Base-by-base conservation (phyloP, 2,113 vertebrate species). In the Cnemophilus loriae region DNA sequence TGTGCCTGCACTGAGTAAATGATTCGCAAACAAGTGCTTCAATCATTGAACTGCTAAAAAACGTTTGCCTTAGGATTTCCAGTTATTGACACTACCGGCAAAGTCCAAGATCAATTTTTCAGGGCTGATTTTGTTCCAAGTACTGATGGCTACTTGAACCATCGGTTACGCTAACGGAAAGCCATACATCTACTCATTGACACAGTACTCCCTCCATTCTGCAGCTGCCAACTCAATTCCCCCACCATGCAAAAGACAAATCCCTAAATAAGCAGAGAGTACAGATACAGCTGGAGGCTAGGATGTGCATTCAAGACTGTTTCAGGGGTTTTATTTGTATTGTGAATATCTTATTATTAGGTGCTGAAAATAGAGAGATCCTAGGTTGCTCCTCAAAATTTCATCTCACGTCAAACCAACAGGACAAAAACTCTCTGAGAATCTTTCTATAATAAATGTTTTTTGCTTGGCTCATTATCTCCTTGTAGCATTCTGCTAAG, bases 21-120 rank as follows among this genome's bases (percentile, higher is more conserved):
- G 22, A 93, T 86, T 59, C 61, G 7, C 60, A 59, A 92, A 84
- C 64, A 87, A 87, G 39, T 68, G 79, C 52, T 86, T 86, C 69
- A 71, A 64, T 52, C 7, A 12, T 67, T 81, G 39, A 92, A 81
- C 76, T 69, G 61, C 65, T 69, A 49, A 75, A 78, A 83, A 90
- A 94, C 57, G 32, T 92, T 81, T 92, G 80, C 80, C 73, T 73
- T 35, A 87, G 61, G 86, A 90, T 82, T 86, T 89, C 65, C 37
- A 78, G 76, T 84, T 87, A 94, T 30, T 22, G 35, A 92, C 49
- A 82, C 41, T 46, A 64, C 65, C 76, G 57, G 57, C 46, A 57
- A 96, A 93, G 50, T 35, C 69, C 77, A 92, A 64, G 83, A 92
- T 71, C 61, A 53, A 42, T 81, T 92, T 69, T 93, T 71, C 65